Evolutionary conservation across 2,797 vertebrate species (phyloP).

Genomic region (Borostomias antarcticus): DNA sequence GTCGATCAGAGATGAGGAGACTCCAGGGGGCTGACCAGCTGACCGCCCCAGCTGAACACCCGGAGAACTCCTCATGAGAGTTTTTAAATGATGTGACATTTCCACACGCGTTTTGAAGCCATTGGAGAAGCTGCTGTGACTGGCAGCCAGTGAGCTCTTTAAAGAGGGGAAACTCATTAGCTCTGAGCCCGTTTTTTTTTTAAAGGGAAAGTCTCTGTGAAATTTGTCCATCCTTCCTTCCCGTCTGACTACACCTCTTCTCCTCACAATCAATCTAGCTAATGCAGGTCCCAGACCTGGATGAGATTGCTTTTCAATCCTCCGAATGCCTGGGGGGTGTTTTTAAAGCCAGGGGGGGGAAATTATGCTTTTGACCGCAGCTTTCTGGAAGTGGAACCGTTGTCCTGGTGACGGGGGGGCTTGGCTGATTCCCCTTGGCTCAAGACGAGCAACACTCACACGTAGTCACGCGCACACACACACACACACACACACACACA

Average conservation of each 20-base stretch:
- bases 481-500: neutral
- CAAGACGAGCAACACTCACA: slow-evolving; percentile 28
- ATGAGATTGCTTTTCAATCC: slow-evolving; percentile 69
- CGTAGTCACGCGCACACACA: slow-evolving; percentile 43
- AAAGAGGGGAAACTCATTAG: slow-evolving; percentile 24
- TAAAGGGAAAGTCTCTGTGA: slow-evolving; percentile 57
- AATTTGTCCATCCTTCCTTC: slow-evolving; percentile 58
- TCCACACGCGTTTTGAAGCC: slow-evolving; percentile 24
- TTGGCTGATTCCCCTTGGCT: slow-evolving; percentile 21
- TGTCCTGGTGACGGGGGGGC: slow-evolving; percentile 27
- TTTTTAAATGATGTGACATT: slow-evolving; percentile 9
- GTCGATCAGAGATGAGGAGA: slow-evolving; percentile 39
- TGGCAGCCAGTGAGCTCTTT: slow-evolving; percentile 13
- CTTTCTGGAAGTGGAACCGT: slow-evolving; percentile 48
- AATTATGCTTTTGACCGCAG: slow-evolving; percentile 40
- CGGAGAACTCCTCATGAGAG: neutral
- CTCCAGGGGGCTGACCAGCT: slow-evolving; percentile 12
- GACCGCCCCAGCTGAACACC: slow-evolving; percentile 42
- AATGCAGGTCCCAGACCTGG: slow-evolving; percentile 35
- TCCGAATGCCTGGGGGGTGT: slow-evolving; percentile 63
- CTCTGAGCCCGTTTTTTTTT: slow-evolving; percentile 30
- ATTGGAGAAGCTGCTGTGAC: slow-evolving; percentile 40
- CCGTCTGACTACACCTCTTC: slow-evolving; percentile 45
- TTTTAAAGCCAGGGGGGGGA: slow-evolving; percentile 43
- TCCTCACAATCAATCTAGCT: slow-evolving; percentile 49